These are phyloP conservation scores for Liparis tanakae DNA, from an alignment of 2,797 vertebrate genomes.

Conservation along the genomic window DNA sequence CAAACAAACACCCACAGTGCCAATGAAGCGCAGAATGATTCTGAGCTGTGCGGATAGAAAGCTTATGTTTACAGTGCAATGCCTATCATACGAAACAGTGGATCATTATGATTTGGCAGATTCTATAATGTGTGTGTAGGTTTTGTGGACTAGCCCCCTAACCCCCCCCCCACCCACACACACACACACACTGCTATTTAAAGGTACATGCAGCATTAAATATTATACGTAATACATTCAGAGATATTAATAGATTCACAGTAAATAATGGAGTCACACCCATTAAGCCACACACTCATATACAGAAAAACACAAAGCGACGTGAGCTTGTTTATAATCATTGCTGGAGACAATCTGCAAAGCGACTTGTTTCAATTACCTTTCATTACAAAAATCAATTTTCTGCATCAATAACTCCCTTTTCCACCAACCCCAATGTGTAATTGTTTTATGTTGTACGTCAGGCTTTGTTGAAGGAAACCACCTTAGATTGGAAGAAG, in stretches of 20 bases:
- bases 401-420: constrained; percentile 72
- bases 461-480: constrained; percentile 61
- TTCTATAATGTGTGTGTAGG: constrained; percentile 12
- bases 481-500: constrained; percentile 43
- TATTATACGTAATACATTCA: constrained; percentile 8
- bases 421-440: constrained; percentile 35
- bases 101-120: constrained; percentile 16
- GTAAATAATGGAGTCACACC: constrained; percentile 21
- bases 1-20: constrained; percentile 41
- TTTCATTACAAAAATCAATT: constrained; percentile 76
- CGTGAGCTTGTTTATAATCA: constrained; percentile 41
- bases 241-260: constrained; percentile 28
- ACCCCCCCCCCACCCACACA: background rate
- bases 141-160: constrained; percentile 7
- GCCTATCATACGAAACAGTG: constrained; percentile 31
- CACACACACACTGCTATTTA: background rate
- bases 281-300: background rate
- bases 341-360: constrained; percentile 34
- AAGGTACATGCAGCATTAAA: constrained; percentile 7
- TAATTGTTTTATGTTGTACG: constrained; percentile 74
- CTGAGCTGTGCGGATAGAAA: constrained; percentile 58
- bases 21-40: constrained; percentile 24
- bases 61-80: constrained; percentile 53
- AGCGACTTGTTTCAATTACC: constrained; percentile 65
- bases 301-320: constrained; percentile 21